Conservation (phyloP, 2,113 vertebrate species). For the Rhinolophus ferrumequinum region DNA sequence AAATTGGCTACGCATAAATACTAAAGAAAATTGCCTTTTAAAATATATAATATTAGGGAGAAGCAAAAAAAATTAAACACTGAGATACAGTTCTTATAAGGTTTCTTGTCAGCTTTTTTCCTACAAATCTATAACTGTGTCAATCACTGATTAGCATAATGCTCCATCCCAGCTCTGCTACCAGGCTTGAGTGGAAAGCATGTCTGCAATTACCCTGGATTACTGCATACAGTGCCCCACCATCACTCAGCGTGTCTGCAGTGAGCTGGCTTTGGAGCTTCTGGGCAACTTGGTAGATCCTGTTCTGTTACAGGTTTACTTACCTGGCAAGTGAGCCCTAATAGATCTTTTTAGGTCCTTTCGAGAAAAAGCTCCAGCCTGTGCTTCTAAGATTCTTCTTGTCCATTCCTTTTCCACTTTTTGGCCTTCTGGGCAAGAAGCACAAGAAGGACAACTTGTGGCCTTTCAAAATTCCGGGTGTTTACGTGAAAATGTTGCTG, state of each 20-base stretch:
- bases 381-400: not conserved
- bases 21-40: not conserved
- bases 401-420: not conserved
- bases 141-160: not conserved
- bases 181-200: not conserved
- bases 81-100: not conserved
- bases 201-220: not conserved
- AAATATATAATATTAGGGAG: not conserved
- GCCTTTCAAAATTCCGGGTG: not conserved
- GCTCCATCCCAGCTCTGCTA: not conserved
- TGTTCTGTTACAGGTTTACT: not conserved
- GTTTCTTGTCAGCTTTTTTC: not conserved
- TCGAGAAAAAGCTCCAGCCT: not conserved
- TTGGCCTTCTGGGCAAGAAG: not conserved
- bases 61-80: not conserved
- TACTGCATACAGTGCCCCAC: not conserved
- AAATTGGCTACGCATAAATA: constrained; percentile 22
- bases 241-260: not conserved
- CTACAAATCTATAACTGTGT: not conserved
- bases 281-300: not conserved
- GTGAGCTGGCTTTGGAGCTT: not conserved
- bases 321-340: not conserved
- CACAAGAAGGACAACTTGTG: not conserved
- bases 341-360: not conserved
- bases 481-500: not conserved